These are phyloP conservation scores for Phyllopteryx taeniolatus DNA, from an alignment of 2,113 vertebrate genomes.

Conservation along the genomic window DNA sequence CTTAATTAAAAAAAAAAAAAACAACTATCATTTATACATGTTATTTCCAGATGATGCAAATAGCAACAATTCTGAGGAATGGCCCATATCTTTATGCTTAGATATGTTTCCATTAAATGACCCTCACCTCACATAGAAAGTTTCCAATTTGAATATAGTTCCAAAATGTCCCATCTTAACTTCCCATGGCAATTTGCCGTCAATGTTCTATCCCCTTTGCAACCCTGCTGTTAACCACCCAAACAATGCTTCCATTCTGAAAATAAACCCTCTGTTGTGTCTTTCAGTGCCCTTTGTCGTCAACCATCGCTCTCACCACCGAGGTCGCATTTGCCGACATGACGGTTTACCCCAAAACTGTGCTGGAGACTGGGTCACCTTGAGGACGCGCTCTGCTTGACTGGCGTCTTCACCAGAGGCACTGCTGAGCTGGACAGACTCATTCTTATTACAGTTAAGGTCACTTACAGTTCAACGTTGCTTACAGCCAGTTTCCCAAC, in stretches of 20 bases:
- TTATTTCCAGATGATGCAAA: no score
- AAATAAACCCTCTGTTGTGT: background rate
- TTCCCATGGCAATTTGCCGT: no score
- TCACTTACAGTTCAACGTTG: constrained; percentile 43
- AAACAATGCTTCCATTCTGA: background rate
- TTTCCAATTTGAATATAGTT: no score
- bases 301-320: constrained; percentile 56
- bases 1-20: no score
- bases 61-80: no score
- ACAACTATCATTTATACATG: no score
- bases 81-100: no score
- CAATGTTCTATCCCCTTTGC: no score
- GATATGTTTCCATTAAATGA: no score
- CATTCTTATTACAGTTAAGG: constrained; percentile 11
- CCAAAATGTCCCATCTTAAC: no score
- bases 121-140: no score
- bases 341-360: constrained; percentile 59
- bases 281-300: constrained; percentile 62
- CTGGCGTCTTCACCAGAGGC: constrained; percentile 53
- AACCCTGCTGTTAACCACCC: no score
- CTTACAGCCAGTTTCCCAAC: constrained; percentile 34
- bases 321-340: constrained; percentile 66
- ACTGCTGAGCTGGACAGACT: constrained; percentile 39
- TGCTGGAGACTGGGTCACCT: constrained; percentile 50
- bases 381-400: constrained; percentile 69